Evolutionary conservation across 2,888 invertebrate species (phyloP), one percentile per base, ranked within the genome.

Genomic region (Pomacea canaliculata): DNA sequence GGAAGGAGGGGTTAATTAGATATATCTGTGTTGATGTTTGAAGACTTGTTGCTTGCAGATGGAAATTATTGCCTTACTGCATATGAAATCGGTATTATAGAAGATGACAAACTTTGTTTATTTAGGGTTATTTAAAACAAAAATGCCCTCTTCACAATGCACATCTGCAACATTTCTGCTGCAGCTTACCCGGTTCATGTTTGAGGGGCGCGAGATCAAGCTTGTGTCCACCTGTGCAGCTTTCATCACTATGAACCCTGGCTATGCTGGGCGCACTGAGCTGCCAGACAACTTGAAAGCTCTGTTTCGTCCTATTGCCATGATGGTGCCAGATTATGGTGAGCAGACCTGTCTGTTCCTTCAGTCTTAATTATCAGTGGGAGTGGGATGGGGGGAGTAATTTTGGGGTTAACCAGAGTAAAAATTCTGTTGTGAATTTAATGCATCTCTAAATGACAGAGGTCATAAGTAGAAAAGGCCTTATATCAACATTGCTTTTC

Each of bases 271-370:
- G 0, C 93, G 96, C 77, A 96, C 96, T 0, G 96, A 96, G 89
- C 91, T 97, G 65, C 96, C 97, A 0, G 96, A 96, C 86, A 97
- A 96, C 90, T 91, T 97, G 79, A 96, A 96, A 88, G 95, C 96
- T 0, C 90, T 96, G 19, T 96, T 96, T 90, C 93, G 96, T 78
- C 96, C 96, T 0, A 94, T 96, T 82, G 93, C 96, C 2, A 96
- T 96, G 96, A 96, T 96, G 96, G 96, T 96, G 63, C 96, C 96
- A 0, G 96, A 96, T 92, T 97, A 97, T 89, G 95, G 95, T 95
- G 91, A 90, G 89, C 86, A 27, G 7, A 10, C 63, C 19, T 63
- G 51, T 8, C 51, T 56, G 16, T 56, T 56, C 4, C 8, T 10
- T 56, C 51, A 56, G 51, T 13, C 2, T 7, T n/a, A n/a, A n/a